A percentile compares a stretch with the other conserved stretches of the same genome.
Evolutionary conservation across 2,888 invertebrate species (phyloP).

Genomic region (Hipparchia sbordonii): DNA sequence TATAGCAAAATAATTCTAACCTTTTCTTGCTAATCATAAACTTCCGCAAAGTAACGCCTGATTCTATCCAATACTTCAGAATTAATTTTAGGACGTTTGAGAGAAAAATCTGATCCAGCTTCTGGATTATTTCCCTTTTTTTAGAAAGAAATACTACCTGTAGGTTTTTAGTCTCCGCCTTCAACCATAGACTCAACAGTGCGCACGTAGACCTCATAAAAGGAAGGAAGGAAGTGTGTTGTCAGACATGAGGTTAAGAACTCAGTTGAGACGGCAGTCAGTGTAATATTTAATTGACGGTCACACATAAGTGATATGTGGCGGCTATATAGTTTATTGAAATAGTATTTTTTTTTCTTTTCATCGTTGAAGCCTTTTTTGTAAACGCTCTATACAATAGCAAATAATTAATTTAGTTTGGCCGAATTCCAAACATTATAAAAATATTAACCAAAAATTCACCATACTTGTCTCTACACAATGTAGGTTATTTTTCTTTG

Average conservation of each 20-base stretch:
- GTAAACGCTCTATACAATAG: not conserved
- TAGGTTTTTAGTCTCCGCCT: not conserved
- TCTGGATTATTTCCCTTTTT: not conserved
- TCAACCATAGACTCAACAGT: slow-evolving; percentile 9
- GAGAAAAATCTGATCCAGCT: too few species aligned
- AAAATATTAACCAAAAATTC: not conserved
- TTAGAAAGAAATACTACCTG: not conserved
- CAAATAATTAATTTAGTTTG: not conserved
- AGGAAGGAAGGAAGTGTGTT: slow-evolving; percentile 56
- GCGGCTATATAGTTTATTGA: slow-evolving; percentile 48
- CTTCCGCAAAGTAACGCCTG: too few species aligned
- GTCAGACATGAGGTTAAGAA: slow-evolving; percentile 52
- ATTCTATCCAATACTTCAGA: too few species aligned
- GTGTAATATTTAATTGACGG: slow-evolving; percentile 66
- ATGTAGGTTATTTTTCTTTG: too few species aligned
- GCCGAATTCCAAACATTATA: not conserved
- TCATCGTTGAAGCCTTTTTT: slow-evolving; percentile 38
- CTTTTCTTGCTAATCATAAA: too few species aligned
- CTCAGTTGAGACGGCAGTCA: slow-evolving; percentile 48
- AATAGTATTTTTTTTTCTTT: slow-evolving; percentile 23
- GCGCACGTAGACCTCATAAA: slow-evolving; percentile 11
- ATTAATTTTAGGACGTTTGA: too few species aligned
- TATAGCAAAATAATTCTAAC: too few species aligned
- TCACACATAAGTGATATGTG: slow-evolving; percentile 73
- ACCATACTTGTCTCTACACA: not conserved